These are phyloP conservation scores for Malurus leucopterus DNA, from an alignment of 2,797 vertebrate genomes.

Conservation along the genomic window DNA sequence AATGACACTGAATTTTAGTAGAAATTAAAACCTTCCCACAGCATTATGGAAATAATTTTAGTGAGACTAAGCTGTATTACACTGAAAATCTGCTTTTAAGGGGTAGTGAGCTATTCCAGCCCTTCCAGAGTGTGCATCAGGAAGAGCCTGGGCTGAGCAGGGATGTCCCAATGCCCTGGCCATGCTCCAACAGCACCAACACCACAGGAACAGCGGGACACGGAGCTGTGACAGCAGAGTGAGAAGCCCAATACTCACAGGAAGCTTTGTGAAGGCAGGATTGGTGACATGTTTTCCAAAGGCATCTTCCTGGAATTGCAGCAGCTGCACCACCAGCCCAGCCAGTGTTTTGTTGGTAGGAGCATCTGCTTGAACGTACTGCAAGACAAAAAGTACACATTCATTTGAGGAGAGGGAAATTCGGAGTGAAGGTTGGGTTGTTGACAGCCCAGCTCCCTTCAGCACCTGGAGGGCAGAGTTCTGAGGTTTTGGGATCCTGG, in stretches of 20 bases:
- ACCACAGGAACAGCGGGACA: accelerated
- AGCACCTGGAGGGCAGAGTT: accelerated
- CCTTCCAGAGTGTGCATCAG: accelerated
- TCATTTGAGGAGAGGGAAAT: background rate
- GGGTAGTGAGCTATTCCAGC: background rate
- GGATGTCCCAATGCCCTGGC: accelerated
- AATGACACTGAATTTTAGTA: accelerated
- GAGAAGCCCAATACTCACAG: slow-evolving; percentile 74
- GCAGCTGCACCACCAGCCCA: slow-evolving; percentile 91
- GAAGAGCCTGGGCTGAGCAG: background rate
- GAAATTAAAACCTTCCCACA: background rate
- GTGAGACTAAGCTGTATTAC: background rate
- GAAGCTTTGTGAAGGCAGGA: slow-evolving; percentile 95
- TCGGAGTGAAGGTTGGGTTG: background rate
- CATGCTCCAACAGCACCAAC: accelerated
- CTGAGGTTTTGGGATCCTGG: background rate
- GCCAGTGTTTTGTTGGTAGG: slow-evolving; percentile 93
- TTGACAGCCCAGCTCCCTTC: background rate
- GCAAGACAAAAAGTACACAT: background rate
- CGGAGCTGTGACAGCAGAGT: accelerated
- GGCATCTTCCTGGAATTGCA: slow-evolving; percentile 97
- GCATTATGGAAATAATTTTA: accelerated
- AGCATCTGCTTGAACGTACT: slow-evolving; percentile 95
- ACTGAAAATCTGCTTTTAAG: accelerated
- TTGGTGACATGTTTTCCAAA: slow-evolving; percentile 96